Base-by-base conservation (phyloP, 2,113 vertebrate genomes). In the Carlito syrichta region DNA sequence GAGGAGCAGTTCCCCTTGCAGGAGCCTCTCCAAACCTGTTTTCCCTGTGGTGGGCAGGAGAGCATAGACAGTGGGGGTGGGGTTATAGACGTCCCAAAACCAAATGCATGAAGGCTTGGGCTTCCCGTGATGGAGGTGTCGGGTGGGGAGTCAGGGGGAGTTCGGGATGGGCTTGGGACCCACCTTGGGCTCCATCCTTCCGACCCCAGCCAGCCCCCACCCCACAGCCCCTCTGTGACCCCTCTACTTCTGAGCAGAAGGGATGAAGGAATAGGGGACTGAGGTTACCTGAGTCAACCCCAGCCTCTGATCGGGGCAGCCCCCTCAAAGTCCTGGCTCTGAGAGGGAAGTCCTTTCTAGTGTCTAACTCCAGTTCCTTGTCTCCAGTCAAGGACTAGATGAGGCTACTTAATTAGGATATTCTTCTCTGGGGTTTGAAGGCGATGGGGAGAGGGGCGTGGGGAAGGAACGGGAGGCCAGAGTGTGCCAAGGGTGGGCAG, bases 1-100 rank as follows among this genome's bases (percentile, higher is more conserved):
- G 94, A 68, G 79, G 56, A 84, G 11, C 56, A 14, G 73, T 38
- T 22, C 48, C 68, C 78, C 48, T 63, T 14, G 35, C 62, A 40
- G 11, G 12, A 14, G 14, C 56, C 83, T 85, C 89, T 88, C 78
- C 88, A 86, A 90, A 74, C 88, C 91, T 90, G 82, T 74, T 92
- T 85, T 58, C 71, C 22, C 16, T 52, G 17, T 48, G 13, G 52
- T 54, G 43, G 35, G 38, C n/a, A 11, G 20, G 56, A 38, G 83
- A 60, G 66, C 25, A 50, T 74, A 35, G 7, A 30, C 23, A 20
- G 20, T 68, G 58, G 50, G 74, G 19, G 14, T 32, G 38, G 22
- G 60, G 66, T 32, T 35, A 6, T 35, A 40, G 82, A 8, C 40
- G 88, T 66, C 50, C 32, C 32, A 35, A 60, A 27, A 16, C 32